A percentile compares a stretch with the other conserved stretches of the same genome.
Evolutionary conservation across 2,113 vertebrate species (phyloP).

Genomic region (Turdus rufiventris): DNA sequence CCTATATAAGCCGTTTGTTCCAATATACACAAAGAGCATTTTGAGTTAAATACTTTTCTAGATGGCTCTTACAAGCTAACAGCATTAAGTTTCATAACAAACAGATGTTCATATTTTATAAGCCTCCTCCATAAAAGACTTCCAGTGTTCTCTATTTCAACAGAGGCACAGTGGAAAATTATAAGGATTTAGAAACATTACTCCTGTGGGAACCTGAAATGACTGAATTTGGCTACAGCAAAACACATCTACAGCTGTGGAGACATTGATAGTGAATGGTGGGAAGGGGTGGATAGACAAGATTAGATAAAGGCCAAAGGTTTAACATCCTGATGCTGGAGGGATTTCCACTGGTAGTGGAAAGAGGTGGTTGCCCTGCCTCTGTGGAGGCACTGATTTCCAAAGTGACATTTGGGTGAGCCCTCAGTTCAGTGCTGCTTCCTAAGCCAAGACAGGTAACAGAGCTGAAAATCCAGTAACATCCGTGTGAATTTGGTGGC

Average conservation of each 20-base stretch:
- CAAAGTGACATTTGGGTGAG: not conserved
- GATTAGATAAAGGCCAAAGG: not conserved
- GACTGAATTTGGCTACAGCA: not conserved
- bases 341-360: not conserved
- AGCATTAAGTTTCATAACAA: constrained; percentile 56
- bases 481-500: not conserved
- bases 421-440: not conserved
- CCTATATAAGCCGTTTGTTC: not conserved
- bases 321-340: not conserved
- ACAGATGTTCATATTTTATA: constrained; percentile 59
- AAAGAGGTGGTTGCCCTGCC: not conserved
- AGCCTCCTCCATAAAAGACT: constrained; percentile 20
- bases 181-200: not conserved
- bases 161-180: constrained; percentile 38
- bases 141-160: constrained; percentile 37
- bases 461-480: not conserved
- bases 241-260: not conserved
- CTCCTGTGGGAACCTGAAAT: constrained; percentile 2
- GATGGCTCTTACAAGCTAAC: constrained; percentile 24
- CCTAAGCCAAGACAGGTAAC: not conserved
- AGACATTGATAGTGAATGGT: not conserved
- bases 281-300: not conserved
- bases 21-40: not conserved
- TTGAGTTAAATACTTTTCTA: constrained; percentile 29
- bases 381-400: not conserved